Base-by-base conservation (phyloP, 2,888 invertebrate genomes). In the Amblyjoppa fuscipennis region DNA sequence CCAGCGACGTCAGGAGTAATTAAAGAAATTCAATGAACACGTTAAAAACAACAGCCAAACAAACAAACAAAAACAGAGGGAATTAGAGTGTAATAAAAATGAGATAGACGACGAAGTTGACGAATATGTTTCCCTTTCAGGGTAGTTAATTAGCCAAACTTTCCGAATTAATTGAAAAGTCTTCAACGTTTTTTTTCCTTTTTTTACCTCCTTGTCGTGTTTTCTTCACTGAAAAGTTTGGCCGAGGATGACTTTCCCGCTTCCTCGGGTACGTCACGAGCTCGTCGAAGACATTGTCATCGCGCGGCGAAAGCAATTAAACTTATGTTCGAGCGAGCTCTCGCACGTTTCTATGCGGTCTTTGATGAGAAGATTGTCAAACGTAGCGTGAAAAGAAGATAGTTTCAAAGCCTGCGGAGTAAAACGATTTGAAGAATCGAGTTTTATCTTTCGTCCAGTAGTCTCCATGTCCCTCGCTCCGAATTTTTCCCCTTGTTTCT, bases 261-360 rank as follows among this genome's bases (percentile, higher is more conserved):
- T 25, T 59, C 25, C 34, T 3, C 64, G n/a, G 38, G 20, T 51
- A 38, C 64, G 49, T 66, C 75, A 76, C 75, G 75, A 51, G 20
- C 11, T 38, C 51, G 64, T 49, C 61, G 49, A 49, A 3, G 66
- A 51, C 49, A 53, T 49, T 9, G 25, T n/a, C 13, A 59, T 25
- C 51, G 25, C 64, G 75, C 16, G 49, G 28, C 13, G 2, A n/a
- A 31, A 66, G 64, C 51, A 64, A 76, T 53, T 66, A 20, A 38
- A 34, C 5, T 53, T 76, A 34, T 53, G 34, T 49, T 51, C 51
- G 51, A 51, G 9, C 51, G 9, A 45, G 34, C 6, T 13, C n/a
- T 13, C 28, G n/a, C 61, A 49, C 64, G 16, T 51, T 20, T 74
- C 31, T 45, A 16, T 9, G 49, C 20, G 4, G 28, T 45, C 49